Conservation (phyloP, 30 jellyfish, hydroid and myxozoan species). For the Phacellophora camtschatica region DNA sequence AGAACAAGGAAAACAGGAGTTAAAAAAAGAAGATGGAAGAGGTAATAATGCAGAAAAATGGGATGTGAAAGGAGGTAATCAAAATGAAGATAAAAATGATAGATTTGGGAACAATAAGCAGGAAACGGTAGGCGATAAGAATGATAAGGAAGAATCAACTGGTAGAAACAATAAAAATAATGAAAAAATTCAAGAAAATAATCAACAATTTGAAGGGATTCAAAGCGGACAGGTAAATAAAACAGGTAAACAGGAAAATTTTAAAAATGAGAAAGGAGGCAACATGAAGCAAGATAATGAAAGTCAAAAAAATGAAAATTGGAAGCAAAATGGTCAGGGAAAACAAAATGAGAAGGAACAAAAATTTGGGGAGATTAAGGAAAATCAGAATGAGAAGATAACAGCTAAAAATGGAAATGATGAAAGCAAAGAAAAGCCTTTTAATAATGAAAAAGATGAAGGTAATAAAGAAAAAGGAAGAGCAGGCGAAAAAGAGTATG, state of each 20-base stretch:
- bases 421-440: background rate
- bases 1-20: background rate
- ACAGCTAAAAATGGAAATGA: background rate
- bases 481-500: no score
- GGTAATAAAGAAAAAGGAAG: background rate
- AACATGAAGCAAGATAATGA: background rate
- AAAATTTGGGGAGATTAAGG: background rate
- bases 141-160: no score
- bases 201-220: no score
- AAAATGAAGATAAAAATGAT: background rate
- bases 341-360: background rate
- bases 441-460: slow-evolving; percentile 10
- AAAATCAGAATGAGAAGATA: background rate
- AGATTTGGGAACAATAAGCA: background rate
- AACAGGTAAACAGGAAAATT: background rate
- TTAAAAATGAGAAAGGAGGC: background rate
- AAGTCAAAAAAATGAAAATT: background rate
- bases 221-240: background rate
- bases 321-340: background rate
- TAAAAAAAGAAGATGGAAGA: background rate
- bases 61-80: background rate
- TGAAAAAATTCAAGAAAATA: background rate
- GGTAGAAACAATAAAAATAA: background rate
- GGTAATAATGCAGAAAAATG: background rate
- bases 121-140: background rate